These are phyloP conservation scores for Eulemur rubriventer DNA, from an alignment of 2,797 vertebrate species.

Conservation along the genomic window DNA sequence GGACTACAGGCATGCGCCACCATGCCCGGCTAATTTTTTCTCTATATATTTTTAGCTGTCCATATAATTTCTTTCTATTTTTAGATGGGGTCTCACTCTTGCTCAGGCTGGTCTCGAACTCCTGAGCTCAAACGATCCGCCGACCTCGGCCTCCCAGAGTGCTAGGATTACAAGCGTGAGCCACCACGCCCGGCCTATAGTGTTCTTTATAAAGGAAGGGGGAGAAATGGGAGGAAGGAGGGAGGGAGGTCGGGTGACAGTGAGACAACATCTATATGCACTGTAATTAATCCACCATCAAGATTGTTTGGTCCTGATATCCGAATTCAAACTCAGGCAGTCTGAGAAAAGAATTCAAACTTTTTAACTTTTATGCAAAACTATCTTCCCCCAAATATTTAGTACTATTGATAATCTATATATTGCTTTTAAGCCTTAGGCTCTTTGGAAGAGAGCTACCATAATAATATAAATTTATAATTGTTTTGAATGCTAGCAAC, in stretches of 20 bases:
- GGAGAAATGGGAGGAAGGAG: background rate
- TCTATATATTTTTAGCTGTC: too few species aligned
- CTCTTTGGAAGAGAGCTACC: background rate
- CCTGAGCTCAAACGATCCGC: too few species aligned
- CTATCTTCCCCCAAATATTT: background rate
- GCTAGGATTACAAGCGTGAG: too few species aligned
- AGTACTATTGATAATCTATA: background rate
- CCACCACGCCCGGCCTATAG: too few species aligned
- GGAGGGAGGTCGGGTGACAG: accelerated
- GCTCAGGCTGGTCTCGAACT: too few species aligned
- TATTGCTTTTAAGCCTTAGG: background rate
- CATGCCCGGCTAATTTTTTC: too few species aligned
- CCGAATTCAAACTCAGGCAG: background rate
- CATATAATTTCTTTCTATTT: too few species aligned
- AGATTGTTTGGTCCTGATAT: background rate
- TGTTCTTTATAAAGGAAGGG: background rate
- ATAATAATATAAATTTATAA: background rate
- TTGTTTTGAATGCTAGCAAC: background rate
- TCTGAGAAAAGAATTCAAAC: background rate
- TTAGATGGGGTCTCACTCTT: too few species aligned
- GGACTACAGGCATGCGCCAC: too few species aligned
- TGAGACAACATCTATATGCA: background rate
- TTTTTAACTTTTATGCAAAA: background rate
- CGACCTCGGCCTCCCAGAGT: too few species aligned
- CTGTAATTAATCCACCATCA: background rate